Evolutionary conservation across 2,113 vertebrate genomes (phyloP), one percentile per base, ranked within the genome.

Genomic region (Mellivora capensis): DNA sequence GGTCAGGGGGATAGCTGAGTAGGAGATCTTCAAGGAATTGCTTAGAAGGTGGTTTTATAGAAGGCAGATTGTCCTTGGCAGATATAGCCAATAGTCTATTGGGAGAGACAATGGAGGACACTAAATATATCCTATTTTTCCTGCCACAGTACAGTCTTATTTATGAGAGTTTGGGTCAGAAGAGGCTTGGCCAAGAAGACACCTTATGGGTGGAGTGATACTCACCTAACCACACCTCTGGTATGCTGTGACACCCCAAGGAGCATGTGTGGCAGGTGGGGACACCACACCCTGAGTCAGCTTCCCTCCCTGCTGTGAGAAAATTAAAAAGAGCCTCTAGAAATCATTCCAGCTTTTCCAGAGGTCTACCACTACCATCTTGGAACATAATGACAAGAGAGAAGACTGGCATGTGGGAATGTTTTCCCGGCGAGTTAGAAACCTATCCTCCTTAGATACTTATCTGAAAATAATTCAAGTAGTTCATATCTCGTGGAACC

Each of bases 231-330:
- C 95, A 96, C 87, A 97, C 74, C 96, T 97, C 80, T 96, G 96
- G 91, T 90, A 93, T 96, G 93, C 93, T 94, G 97, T 97, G 95
- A 96, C 97, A 93, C 39, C 80, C 59, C 76, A 47, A 93, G 91
- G 95, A 97, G 95, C 93, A 95, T 93, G 86, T 93, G 84, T 91
- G 91, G 79, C 83, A 83, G 64, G 59, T 21, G 3, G 76, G 31
- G 49, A 61, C 11, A 29, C 96, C 97, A 96, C 97, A 90, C 97
- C 96, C 94, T 88, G 52, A 94, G 57, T 47, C 80, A 59, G 77
- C 81, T 80, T 95, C 91, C 83, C 96, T 96, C 97, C 95, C 74
- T 97, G 42, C 80, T 98, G 86, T 97, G 96, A 97, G 96, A 97
- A 97, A 89, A 84, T 44, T 37, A 80, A 83, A 85, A 96, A 89